Base-by-base conservation (phyloP, 2,888 invertebrate species). In the Pelosia muscerda region DNA sequence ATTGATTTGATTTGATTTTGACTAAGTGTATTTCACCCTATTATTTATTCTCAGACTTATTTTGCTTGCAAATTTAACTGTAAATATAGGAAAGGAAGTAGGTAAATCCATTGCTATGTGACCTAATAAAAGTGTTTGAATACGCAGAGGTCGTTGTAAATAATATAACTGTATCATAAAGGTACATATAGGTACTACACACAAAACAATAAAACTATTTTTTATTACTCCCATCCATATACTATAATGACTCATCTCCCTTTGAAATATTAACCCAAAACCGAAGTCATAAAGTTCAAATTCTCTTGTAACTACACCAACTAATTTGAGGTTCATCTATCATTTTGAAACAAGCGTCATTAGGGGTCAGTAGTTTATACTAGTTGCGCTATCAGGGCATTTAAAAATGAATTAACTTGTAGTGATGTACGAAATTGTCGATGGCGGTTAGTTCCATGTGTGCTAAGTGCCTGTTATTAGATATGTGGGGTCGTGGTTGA, bases 301-400 rank as follows among this genome's bases (percentile, higher is more conserved):
- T 63, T 68, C 28, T 53, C 54, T 28, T 71, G 62, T 23, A 56
- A 49, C 11, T 59, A 10, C 56, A 60, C 54, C 49, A 68, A 66
- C 77, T 81, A 86, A 87, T 88, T 89, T 82, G 74, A 81, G 77
- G 71, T 82, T 84, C 88, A 90, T 90, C 84, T 86, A 90, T 90
- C 90, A 90, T 88, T 85, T 31, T 71, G 78, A 84, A 90, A 89
- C 86, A 78, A 87, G 86, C 68, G 72, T 86, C 82, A 89, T 89
- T 89, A 88, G 69, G 78, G 66, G 74, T 74, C 78, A 82, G 83
- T 84, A 82, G 78, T 78, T 72, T 38, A 42, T 76, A 70, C 56
- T 63, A 79, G 78, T 82, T 84, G 81, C 85, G 79, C 85, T 81
- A 83, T 80, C 73, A 74, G 76, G 75, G 72, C 81, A 85, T 87